phyloP scores from a whole-genome alignment of 2,113 vertebrate genomes.

The Microtus ochrogaster region DNA sequence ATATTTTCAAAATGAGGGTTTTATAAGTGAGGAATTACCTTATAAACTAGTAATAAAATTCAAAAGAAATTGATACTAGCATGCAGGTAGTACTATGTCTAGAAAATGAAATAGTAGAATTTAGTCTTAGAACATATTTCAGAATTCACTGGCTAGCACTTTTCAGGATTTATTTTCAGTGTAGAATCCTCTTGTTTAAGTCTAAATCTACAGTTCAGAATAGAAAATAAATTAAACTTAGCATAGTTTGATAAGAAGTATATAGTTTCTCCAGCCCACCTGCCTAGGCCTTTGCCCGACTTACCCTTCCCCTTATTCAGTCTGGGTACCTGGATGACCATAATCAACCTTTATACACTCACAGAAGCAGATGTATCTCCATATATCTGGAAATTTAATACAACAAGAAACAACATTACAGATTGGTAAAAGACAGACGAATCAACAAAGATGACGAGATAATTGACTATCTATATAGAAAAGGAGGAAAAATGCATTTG shows the following conservation, averaged over 20 bases:
- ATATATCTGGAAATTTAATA: neutral
- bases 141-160: neutral
- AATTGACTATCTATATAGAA: neutral
- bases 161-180: neutral
- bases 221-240: neutral
- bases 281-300: accelerated
- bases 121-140: neutral
- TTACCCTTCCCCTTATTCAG: neutral
- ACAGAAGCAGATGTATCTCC: neutral
- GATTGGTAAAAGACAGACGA: neutral
- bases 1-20: neutral
- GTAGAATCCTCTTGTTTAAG: neutral
- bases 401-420: neutral
- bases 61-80: neutral
- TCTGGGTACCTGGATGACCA: accelerated
- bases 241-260: neutral
- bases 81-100: neutral
- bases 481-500: neutral
- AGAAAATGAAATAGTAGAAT: neutral
- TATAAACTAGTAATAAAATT: neutral
- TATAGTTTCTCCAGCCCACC: neutral
- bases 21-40: neutral
- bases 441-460: neutral
- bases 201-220: neutral
- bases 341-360: neutral